phyloP scores from a whole-genome alignment of 2,113 vertebrate genomes.

The Regulus satrapa region DNA sequence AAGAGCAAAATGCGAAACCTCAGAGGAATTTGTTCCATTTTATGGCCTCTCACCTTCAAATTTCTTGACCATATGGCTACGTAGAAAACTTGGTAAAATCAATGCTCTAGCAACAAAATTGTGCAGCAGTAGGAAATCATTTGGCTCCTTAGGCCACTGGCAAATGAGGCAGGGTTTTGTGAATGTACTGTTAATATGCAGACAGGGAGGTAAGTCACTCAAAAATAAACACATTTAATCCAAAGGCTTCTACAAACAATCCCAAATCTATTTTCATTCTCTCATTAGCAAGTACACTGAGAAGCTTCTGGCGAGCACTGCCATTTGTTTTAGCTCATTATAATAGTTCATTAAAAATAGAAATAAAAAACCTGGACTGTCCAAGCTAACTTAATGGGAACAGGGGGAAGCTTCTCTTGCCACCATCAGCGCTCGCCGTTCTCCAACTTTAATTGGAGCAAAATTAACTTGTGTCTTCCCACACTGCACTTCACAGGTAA shows the following conservation, averaged over 20 bases:
- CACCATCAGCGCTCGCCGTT: rapidly evolving
- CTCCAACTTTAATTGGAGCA: neutral
- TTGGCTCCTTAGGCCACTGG: neutral
- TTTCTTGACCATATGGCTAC: neutral
- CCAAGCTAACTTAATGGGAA: neutral
- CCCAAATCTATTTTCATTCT: neutral
- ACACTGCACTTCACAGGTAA: neutral
- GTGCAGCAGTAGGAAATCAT: neutral
- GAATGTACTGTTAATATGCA: neutral
- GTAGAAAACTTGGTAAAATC: neutral
- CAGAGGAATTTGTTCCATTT: neutral
- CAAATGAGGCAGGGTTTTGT: neutral
- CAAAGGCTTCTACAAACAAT: neutral
- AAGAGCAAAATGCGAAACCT: neutral
- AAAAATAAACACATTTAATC: neutral
- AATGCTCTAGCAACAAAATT: neutral
- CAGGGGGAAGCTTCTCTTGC: neutral
- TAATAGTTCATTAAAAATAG: neutral
- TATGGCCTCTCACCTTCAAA: neutral
- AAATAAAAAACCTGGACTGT: neutral
- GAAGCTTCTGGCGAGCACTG: neutral
- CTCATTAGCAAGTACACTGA: neutral
- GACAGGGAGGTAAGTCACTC: neutral
- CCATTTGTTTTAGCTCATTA: neutral
- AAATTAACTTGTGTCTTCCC: neutral